These are phyloP conservation scores for Pocillopora meandrina DNA, from an alignment of 92 coral and sea anemone species.

Conservation along the genomic window DNA sequence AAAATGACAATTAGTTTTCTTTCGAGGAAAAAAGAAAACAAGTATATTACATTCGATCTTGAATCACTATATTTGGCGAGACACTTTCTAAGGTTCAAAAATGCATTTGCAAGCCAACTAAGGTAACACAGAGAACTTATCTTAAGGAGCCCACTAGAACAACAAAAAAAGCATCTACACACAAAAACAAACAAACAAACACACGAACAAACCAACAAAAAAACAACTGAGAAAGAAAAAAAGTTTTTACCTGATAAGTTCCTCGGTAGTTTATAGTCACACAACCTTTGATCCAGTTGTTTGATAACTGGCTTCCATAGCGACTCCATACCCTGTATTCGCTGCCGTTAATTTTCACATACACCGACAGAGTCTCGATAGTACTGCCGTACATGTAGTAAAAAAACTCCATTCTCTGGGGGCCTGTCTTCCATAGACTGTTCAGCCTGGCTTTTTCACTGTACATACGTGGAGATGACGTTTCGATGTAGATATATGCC, in stretches of 20 bases:
- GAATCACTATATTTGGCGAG: too few species aligned
- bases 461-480: constrained; percentile 24
- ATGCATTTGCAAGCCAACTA: too few species aligned
- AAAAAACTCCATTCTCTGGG: constrained; percentile 16
- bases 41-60: too few species aligned
- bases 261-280: constrained; percentile 3
- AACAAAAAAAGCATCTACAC: too few species aligned
- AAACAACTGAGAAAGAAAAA: background rate
- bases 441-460: constrained; percentile 26
- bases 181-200: too few species aligned
- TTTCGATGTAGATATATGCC: constrained; percentile 15
- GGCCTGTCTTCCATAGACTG: constrained; percentile 29
- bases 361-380: constrained; percentile 18
- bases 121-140: too few species aligned
- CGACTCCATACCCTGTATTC: constrained; percentile 25
- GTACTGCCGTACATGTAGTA: constrained; percentile 33
- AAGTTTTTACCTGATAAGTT: constrained; percentile 16
- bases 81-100: too few species aligned
- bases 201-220: too few species aligned
- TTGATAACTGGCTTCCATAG: constrained; percentile 10
- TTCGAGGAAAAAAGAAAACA: too few species aligned
- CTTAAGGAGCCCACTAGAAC: too few species aligned
- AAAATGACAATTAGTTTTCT: too few species aligned
- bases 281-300: constrained; percentile 25
- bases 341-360: constrained; percentile 6